phyloP scores from a whole-genome alignment of 2,113 vertebrate genomes.

The Cariama cristata region DNA sequence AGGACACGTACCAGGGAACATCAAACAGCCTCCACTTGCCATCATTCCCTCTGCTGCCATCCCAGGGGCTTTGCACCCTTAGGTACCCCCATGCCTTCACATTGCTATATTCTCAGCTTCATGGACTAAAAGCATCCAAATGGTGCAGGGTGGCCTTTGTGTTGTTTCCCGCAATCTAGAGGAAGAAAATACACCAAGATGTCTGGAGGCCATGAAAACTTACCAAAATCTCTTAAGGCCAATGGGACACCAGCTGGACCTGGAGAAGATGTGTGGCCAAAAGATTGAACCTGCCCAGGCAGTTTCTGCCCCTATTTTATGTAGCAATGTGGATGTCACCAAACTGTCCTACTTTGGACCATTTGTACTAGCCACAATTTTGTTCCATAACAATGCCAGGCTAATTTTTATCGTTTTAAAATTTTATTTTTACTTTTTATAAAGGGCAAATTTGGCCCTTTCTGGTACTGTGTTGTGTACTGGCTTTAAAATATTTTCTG shows the following conservation, averaged over 20 bases:
- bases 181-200: background rate
- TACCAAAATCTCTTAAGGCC: background rate
- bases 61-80: background rate
- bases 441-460: background rate
- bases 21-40: background rate
- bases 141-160: background rate
- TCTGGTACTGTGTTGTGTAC: background rate
- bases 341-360: background rate
- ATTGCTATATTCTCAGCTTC: background rate
- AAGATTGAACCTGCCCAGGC: background rate
- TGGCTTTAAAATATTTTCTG: background rate
- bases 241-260: background rate
- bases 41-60: background rate
- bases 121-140: background rate
- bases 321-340: background rate
- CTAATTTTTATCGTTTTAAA: background rate
- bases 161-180: background rate
- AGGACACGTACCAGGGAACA: background rate
- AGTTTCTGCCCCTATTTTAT: background rate
- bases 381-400: background rate
- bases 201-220: background rate
- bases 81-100: accelerated
- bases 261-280: background rate
- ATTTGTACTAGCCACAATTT: background rate
- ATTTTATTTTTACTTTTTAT: background rate